Base-by-base conservation (phyloP, 2,888 invertebrate species). In the Ormyrus rosae region DNA sequence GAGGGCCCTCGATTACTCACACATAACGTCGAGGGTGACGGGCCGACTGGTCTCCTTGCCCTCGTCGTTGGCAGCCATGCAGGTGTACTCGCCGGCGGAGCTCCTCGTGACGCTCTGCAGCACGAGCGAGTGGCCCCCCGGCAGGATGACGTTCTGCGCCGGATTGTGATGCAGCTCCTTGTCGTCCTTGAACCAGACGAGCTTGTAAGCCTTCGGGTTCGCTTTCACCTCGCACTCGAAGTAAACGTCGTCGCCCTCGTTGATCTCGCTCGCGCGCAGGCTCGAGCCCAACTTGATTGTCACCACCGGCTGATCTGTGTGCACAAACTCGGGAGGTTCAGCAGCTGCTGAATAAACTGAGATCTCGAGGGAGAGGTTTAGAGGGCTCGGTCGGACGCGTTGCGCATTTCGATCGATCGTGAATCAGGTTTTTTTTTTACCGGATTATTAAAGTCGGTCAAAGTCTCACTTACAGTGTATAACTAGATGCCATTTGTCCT, bases 181-280 rank as follows among this genome's bases (percentile, higher is more conserved):
- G 85, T 95, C 95, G 95, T 95, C 95, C 91, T 96, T 96, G 90
- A 94, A 96, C 96, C 96, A 97, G 78, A 95, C 94, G 86, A 96
- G 93, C 88, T 96, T 95, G 91, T 96, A 95, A 11, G 94, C 94
- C 88, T 95, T 95, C 8, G 96, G 96, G 91, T 96, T 97, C 70
- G 96, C 95, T 88, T 94, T 94, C 83, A 96, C 95, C 84, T 95
- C 94, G 91, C 96, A 96, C 90, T 96, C 97, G 91, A 97, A 97
- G 90, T 96, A 96, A 69, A 96, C 96, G 91, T 96, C 96, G 88
- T 96, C 96, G 48, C 96, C 96, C 91, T 97, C 97, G 91, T 96
- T 96, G 89, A 97, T 96, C 90, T 96, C 96, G 85, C 95, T 95
- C 6, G 96, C 95, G 89, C 96, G 96, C 84, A 97, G 92, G 86